Evolutionary conservation across 2,797 vertebrate genomes (phyloP).

Genomic region (Hippopotamyrus pictus): DNA sequence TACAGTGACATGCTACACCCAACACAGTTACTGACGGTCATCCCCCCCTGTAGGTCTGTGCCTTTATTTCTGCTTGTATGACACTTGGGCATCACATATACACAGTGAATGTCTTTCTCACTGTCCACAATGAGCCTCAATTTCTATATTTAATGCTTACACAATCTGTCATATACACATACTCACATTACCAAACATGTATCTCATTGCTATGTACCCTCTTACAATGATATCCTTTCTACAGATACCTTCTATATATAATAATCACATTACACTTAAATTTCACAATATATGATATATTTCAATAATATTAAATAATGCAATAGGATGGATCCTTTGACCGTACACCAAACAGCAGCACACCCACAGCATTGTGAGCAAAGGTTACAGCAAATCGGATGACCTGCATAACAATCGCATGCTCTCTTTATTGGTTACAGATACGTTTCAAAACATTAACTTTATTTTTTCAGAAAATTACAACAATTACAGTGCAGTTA

Average conservation of each 20-base stretch:
- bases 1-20: background rate
- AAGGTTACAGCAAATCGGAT: background rate
- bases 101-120: background rate
- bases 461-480: background rate
- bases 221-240: background rate
- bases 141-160: background rate
- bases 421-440: background rate
- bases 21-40: background rate
- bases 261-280: background rate
- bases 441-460: background rate
- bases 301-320: background rate
- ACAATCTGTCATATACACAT: background rate
- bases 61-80: background rate
- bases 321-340: background rate
- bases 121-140: background rate
- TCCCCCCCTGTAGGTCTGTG: background rate
- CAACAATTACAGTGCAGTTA: background rate
- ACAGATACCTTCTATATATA: background rate
- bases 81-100: background rate
- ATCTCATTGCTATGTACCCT: background rate
- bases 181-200: background rate
- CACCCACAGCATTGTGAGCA: background rate
- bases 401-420: background rate
- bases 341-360: background rate
- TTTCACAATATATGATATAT: background rate